These are phyloP conservation scores for Lagria hirta DNA, from an alignment of 2,888 invertebrate species.

Conservation along the genomic window DNA sequence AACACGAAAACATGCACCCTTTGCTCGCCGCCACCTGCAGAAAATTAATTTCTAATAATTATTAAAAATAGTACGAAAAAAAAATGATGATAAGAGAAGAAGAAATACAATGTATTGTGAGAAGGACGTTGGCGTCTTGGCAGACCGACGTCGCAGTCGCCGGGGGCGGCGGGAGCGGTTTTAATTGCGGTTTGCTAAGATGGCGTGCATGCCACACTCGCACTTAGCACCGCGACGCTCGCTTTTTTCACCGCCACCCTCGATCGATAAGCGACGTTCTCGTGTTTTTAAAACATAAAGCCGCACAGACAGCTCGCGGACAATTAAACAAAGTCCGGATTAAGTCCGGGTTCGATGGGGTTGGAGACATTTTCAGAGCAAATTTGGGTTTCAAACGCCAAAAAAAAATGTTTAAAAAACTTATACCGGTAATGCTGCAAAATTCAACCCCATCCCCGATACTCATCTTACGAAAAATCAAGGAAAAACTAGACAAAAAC, in stretches of 20 bases:
- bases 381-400: constrained; percentile 32
- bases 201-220: constrained; percentile 57
- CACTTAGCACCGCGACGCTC: constrained; percentile 55
- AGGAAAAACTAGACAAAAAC: too few relatives aligned
- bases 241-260: constrained; percentile 43
- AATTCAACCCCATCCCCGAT: too few relatives aligned
- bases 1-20: too few relatives aligned
- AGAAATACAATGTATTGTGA: too few relatives aligned
- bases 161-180: constrained; percentile 40
- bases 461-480: too few relatives aligned
- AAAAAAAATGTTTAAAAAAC: too few relatives aligned
- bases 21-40: too few relatives aligned
- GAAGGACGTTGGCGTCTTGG: constrained; percentile 25
- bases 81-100: too few relatives aligned
- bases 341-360: constrained; percentile 24
- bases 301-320: constrained; percentile 41
- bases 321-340: constrained; percentile 38
- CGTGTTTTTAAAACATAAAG: constrained; percentile 54
- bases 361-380: constrained; percentile 34
- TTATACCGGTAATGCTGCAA: too few relatives aligned
- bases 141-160: constrained; percentile 9
- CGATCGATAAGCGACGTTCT: constrained; percentile 53
- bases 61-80: too few relatives aligned
- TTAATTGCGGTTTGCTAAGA: constrained; percentile 57
- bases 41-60: too few relatives aligned